These are phyloP conservation scores for Drosophila lini DNA, from an alignment of 1,140 invertebrate genomes.

Conservation along the genomic window DNA sequence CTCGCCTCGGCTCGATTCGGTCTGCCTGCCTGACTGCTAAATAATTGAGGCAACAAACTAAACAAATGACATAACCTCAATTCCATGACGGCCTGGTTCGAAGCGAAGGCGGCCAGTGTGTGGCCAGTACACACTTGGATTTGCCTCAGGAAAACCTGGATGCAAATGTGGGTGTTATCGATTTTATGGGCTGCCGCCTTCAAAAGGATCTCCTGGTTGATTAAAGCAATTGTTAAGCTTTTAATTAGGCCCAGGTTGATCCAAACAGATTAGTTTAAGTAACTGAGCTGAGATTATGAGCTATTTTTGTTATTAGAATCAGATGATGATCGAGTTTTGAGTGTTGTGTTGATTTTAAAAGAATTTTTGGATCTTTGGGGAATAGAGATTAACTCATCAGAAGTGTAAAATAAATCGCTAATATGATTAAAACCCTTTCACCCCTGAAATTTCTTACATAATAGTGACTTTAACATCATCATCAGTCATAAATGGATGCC, in stretches of 20 bases:
- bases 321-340: not conserved
- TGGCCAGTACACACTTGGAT: constrained; percentile 13
- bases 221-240: constrained; percentile 2
- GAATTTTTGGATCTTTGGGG: too few species aligned
- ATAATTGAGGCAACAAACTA: constrained; percentile 76
- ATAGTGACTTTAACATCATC: too few species aligned
- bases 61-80: constrained; percentile 77
- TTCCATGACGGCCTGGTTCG: constrained; percentile 56
- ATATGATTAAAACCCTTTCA: too few species aligned
- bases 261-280: not conserved
- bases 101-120: constrained; percentile 23
- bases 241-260: not conserved
- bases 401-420: too few species aligned
- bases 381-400: too few species aligned
- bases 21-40: constrained; percentile 34
- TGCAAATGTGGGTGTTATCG: constrained; percentile 16
- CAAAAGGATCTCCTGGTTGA: not conserved
- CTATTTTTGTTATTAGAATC: not conserved
- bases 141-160: constrained; percentile 21
- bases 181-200: constrained; percentile 16
- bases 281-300: not conserved
- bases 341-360: too few species aligned
- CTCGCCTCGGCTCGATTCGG: constrained; percentile 7
- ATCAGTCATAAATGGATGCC: too few species aligned
- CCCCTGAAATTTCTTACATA: not conserved